Conservation (phyloP, 2,113 vertebrate genomes). For the Eolophus roseicapilla region DNA sequence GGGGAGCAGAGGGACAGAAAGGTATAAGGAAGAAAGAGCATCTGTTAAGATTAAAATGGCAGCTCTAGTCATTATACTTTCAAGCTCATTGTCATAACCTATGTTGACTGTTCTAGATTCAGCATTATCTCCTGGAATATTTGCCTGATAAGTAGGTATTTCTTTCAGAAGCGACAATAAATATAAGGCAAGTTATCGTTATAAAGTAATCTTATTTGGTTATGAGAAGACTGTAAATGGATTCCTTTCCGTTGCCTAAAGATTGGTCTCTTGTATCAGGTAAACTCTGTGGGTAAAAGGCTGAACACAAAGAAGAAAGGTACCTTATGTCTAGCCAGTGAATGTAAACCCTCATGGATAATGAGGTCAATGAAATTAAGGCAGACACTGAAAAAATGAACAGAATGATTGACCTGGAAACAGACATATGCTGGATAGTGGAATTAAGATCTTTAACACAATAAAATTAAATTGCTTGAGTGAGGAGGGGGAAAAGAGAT, state of each 20-base stretch:
- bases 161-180: neutral
- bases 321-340: neutral
- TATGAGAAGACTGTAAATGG: neutral
- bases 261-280: neutral
- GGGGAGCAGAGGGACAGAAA: neutral
- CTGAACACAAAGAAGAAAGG: neutral
- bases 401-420: neutral
- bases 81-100: neutral
- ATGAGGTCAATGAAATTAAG: neutral
- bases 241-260: neutral
- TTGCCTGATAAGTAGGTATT: neutral
- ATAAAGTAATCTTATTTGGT: neutral
- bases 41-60: neutral
- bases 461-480: neutral
- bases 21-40: neutral
- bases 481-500: neutral
- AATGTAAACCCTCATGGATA: neutral
- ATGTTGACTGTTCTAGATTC: neutral
- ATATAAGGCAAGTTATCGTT: neutral
- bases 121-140: neutral
- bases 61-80: neutral
- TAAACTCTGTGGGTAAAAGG: neutral
- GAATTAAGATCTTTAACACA: neutral
- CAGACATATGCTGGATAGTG: neutral
- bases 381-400: neutral